Percentiles rank a stretch among this genome's conserved stretches.
Evolutionary conservation across 2,888 invertebrate genomes (phyloP).

Genomic region (Caenorhabditis auriculariae): DNA sequence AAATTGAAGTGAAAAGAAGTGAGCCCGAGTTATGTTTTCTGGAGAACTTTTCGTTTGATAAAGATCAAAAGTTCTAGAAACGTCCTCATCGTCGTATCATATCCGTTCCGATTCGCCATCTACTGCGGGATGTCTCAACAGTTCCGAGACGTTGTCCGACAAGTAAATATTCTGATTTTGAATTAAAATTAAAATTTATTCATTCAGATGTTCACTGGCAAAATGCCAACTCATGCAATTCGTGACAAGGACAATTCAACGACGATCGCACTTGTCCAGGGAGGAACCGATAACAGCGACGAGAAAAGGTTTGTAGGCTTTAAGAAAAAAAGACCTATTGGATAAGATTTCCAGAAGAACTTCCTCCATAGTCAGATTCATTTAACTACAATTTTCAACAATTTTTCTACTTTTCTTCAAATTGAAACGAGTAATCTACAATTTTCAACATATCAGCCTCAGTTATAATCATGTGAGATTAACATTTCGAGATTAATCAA

Average conservation of each 20-base stretch:
- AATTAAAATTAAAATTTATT: not conserved
- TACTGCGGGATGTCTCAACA: slow-evolving; percentile 72
- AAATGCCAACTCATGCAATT: slow-evolving; percentile 27
- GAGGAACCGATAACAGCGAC: slow-evolving; percentile 25
- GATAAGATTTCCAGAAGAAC: too few species aligned
- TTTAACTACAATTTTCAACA: too few species aligned
- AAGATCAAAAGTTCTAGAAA: slow-evolving; percentile 69
- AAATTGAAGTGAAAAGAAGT: too few species aligned
- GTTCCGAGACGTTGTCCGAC: slow-evolving; percentile 54
- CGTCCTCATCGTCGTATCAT: slow-evolving; percentile 85
- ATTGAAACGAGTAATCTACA: too few species aligned
- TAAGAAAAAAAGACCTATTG: too few species aligned
- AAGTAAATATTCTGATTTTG: slow-evolving; percentile 9
- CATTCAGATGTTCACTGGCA: slow-evolving; percentile 40
- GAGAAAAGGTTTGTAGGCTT: slow-evolving; percentile 34
- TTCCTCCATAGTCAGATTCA: too few species aligned
- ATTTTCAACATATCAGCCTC: too few species aligned
- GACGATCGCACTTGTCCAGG: slow-evolving; percentile 33
- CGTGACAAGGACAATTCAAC: slow-evolving; percentile 42
- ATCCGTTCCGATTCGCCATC: slow-evolving; percentile 86
- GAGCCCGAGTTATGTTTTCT: too few species aligned
- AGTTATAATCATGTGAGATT: too few species aligned
- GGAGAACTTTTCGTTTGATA: not conserved
- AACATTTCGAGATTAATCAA: too few species aligned
- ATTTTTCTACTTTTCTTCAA: too few species aligned